Base-by-base conservation (phyloP, 2,113 vertebrate species). In the Oreotrochilus melanogaster region DNA sequence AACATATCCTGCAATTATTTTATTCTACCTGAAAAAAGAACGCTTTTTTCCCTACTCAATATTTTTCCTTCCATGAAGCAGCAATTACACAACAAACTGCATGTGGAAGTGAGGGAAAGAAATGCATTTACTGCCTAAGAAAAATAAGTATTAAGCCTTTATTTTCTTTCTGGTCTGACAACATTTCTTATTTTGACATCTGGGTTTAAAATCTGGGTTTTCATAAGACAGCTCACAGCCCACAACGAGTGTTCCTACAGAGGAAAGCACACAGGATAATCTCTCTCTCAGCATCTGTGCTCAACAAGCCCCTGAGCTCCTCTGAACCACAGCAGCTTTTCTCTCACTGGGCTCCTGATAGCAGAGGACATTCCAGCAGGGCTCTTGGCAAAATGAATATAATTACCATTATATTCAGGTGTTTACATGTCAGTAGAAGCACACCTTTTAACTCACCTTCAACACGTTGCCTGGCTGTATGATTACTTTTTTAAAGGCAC, bases 201-300 rank as follows among this genome's bases (percentile, higher is more conserved):
- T 90, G 30, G 80, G 51, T 42, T 79, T 91, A 61, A 60, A 91
- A 57, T 31, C 16, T 75, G 78, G 17, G 3, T 82, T 93, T 86
- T 53, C n/a, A 25, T 14, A 61, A 31, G 66, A 43, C 7, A 92
- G 47, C 22, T 64, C 56, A 11, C 56, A 70, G 50, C n/a, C 69
- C 43, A 12, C 1, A 2, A 37, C 60, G 39, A 35, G 15, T 21
- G 58, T 60, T 86, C n/a, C 48, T 56, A 9, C 28, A 14, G 21
- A 54, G 30, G 35, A 45, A 17, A 27, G 31, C 2, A 2, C 42
- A 16, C 9, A 24, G 42, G 30, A 80, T 4, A 56, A 31, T 37
- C 6, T 4, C 42, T 62, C 67, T n/a, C 54, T 2, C 4, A 39
- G 16, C 28, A 15, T 0, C 2, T 2, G 5, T 14, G 11, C 9